Base-by-base conservation (phyloP, 2,113 vertebrate species). In the Setophaga kirtlandii region DNA sequence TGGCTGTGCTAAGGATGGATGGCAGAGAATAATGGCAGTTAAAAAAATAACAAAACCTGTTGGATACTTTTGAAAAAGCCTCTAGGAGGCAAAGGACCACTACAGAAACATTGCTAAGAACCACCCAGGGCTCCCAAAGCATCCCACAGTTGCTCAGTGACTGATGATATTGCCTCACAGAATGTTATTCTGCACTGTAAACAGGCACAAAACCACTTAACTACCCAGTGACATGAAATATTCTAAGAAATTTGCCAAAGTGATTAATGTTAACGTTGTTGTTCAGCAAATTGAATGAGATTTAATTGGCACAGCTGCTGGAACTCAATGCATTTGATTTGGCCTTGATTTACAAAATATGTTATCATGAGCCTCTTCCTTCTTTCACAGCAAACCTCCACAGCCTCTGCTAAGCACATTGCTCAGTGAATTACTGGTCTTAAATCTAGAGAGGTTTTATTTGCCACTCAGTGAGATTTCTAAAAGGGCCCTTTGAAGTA, bases 301-400 rank as follows among this genome's bases (percentile, higher is more conserved):
- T 91, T 89, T 95, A 92, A 89, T 82, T 89, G 93, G 81, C 69
- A 75, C 89, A 89, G 91, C 93, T 94, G 94, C 90, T 81, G 85
- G n/a, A 73, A 53, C 90, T 95, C 78, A 68, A 9, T 56, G 78
- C 49, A 7, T 93, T 85, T 90, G 90, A 87, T 93, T 87, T 94
- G 92, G 68, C 79, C 95, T 59, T 11, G 2, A 65, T 93, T 93
- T 92, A 77, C 64, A 35, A 83, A 90, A 71, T 62, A 3, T 33
- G 30, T 82, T 67, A 55, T 31, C 44, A 20, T 13, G 18, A 95
- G 63, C 47, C 31, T 60, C 30, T 79, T 71, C 12, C 37, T 74
- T 5, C 59, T 74, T 71, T 41, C 74, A 6, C 4, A 44, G 56
- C 3, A 13, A 82, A 74, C n/a, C 73, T 67, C 55, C 16, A 6